Evolutionary conservation across 2,888 invertebrate genomes (phyloP).

Genomic region (Eustalomyia histrio): DNA sequence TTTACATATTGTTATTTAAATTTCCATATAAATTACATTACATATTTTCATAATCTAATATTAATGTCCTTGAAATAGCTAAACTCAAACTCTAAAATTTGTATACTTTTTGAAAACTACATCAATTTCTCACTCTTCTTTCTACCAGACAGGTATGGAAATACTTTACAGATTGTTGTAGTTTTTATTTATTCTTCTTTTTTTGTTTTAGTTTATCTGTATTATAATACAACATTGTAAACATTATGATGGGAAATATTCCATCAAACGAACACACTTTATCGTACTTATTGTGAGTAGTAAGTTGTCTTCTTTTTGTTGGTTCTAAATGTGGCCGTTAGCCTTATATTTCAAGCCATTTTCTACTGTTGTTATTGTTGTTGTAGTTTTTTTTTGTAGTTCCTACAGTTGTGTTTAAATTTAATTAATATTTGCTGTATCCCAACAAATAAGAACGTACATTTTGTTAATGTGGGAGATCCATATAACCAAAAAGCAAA

Average conservation of each 20-base stretch:
- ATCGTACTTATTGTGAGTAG: constrained; percentile 12
- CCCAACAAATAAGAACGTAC: constrained; percentile 13
- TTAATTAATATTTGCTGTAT: constrained; percentile 61
- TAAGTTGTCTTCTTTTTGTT: constrained; percentile 19
- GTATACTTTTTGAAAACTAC: not conserved
- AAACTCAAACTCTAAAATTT: not conserved
- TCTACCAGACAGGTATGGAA: not conserved
- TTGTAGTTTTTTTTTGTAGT: constrained; percentile 22
- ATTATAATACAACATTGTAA: constrained; percentile 29
- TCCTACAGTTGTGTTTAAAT: constrained; percentile 54
- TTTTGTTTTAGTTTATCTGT: not conserved
- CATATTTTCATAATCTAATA: not conserved
- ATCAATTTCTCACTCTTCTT: not conserved
- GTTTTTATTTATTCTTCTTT: constrained; percentile 10
- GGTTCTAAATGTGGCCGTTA: constrained; percentile 38
- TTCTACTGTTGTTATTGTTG: constrained; percentile 19
- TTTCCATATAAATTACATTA: not conserved
- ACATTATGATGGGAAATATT: constrained; percentile 20
- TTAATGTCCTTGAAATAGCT: not conserved
- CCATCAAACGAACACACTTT: constrained; percentile 12
- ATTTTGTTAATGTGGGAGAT: constrained; percentile 28
- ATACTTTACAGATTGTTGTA: constrained; percentile 21
- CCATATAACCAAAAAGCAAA: constrained; percentile 14
- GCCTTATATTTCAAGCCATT: constrained; percentile 51
- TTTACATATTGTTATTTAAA: too few relatives aligned